Evolutionary conservation across 2,797 vertebrate genomes (phyloP), one percentile per base, ranked within the genome.

Genomic region (Bucorvus abyssinicus): DNA sequence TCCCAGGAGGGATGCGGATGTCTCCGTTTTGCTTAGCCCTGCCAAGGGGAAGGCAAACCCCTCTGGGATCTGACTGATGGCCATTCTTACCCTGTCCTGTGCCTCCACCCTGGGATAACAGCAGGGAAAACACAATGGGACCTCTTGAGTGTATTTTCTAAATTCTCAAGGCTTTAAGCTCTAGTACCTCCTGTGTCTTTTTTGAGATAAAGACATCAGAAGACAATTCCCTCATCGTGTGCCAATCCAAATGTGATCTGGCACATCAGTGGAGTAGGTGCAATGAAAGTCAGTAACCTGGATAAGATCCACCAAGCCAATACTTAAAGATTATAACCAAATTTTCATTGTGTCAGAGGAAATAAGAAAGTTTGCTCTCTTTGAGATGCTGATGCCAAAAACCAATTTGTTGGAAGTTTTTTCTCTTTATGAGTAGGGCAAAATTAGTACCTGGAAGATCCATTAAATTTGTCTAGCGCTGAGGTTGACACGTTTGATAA

Each of bases 361-460:
- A 93, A 61, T 14, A 38, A 77, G 87, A 53, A 34, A 7, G 17
- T 44, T 4, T 5, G 60, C 84, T 85, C 87, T 49, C 22, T 80
- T 53, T 49, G 30, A 77, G 36, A 49, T 59, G 81, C 15, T 26
- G 6, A 19, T 63, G 16, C 10, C 79, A 85, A 79, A 78, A 0
- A 1, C 6, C 2, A 7, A 27, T 87, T 59, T 65, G 10, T 50
- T 91, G 40, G 16, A 57, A 65, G 5, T 23, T 76, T 27, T 84
- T 87, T 38, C 24, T 82, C 5, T 64, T 89, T 65, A 65, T 78
- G 26, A 32, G 2, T 32, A n/a, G 45, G 22, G 30, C 32, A 90
- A 91, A 94, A 82, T 89, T 79, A 76, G 17, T 63, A 77, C 34
- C 67, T 71, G 42, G 38, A 70, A 67, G n/a, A 79, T 36, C 44